These are phyloP conservation scores for Chelidonichthys spinosus DNA, from an alignment of 2,797 vertebrate species.

Conservation along the genomic window DNA sequence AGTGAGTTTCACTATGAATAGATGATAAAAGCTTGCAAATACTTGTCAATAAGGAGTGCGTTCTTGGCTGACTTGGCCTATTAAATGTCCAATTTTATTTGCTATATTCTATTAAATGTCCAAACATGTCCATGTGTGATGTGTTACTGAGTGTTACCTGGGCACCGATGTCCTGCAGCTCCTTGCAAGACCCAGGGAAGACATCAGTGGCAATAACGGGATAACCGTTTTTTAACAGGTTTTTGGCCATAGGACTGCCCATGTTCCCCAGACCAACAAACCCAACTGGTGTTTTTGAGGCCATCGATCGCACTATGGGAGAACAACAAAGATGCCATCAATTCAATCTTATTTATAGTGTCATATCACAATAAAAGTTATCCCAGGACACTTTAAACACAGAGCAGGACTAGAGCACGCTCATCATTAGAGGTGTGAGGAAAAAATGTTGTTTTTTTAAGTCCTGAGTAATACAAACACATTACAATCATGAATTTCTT, in stretches of 20 bases:
- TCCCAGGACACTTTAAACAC: no score
- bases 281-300: conserved; percentile 97
- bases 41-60: background rate
- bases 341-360: no score
- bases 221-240: conserved; percentile 95
- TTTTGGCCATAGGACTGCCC: conserved; percentile 98
- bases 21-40: background rate
- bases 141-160: conserved; percentile 85
- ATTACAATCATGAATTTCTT: background rate
- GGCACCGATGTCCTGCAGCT: conserved; percentile 92
- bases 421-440: background rate
- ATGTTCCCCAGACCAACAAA: conserved; percentile 98
- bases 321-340: conserved; percentile 15
- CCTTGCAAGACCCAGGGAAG: conserved; percentile 96
- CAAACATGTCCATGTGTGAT: background rate
- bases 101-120: background rate
- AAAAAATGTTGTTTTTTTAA: conserved; percentile 1
- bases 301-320: conserved; percentile 91
- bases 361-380: no score
- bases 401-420: no score
- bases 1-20: background rate
- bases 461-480: conserved; percentile 1
- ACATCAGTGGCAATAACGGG: conserved; percentile 94
- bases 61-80: background rate
- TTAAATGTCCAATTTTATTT: background rate